Evolutionary conservation across 2,888 invertebrate species (phyloP).

Genomic region (Pegoplata infirma): DNA sequence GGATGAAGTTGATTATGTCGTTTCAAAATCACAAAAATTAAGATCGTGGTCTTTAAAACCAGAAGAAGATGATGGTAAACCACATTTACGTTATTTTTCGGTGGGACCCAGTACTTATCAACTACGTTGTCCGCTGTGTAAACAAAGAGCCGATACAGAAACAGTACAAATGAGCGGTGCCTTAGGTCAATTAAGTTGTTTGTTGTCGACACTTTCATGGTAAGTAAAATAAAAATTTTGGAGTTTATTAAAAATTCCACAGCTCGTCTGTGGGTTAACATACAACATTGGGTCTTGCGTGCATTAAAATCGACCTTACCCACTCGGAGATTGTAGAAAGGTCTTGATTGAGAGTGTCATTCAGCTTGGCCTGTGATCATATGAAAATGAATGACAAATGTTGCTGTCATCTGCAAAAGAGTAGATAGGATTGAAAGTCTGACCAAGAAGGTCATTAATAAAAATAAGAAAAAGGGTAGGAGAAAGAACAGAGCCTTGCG

Average conservation of each 20-base stretch:
- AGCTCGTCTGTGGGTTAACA: too few relatives aligned
- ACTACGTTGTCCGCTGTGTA: slow-evolving; percentile 73
- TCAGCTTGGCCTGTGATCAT: too few relatives aligned
- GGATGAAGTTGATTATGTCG: slow-evolving; percentile 27
- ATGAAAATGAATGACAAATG: too few relatives aligned
- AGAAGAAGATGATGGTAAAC: slow-evolving; percentile 66
- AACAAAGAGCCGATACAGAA: slow-evolving; percentile 69
- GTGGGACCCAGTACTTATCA: slow-evolving; percentile 73
- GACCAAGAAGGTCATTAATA: too few relatives aligned
- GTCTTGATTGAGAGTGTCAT: too few relatives aligned
- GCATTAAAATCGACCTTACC: too few relatives aligned
- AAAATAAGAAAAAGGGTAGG: too few relatives aligned
- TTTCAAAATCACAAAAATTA: not conserved
- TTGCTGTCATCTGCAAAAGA: too few relatives aligned
- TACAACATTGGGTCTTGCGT: too few relatives aligned
- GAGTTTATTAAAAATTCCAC: not conserved
- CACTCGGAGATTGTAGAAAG: too few relatives aligned
- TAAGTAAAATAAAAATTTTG: slow-evolving; percentile 56
- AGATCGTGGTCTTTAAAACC: slow-evolving; percentile 23
- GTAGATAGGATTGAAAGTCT: too few relatives aligned
- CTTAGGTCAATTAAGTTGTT: slow-evolving; percentile 70
- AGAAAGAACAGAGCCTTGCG: too few relatives aligned
- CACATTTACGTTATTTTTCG: slow-evolving; percentile 72
- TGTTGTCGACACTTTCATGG: slow-evolving; percentile 69
- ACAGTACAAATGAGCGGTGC: slow-evolving; percentile 71